These are phyloP conservation scores for Rallus limicola DNA, from an alignment of 2,113 vertebrate genomes.

Conservation along the genomic window DNA sequence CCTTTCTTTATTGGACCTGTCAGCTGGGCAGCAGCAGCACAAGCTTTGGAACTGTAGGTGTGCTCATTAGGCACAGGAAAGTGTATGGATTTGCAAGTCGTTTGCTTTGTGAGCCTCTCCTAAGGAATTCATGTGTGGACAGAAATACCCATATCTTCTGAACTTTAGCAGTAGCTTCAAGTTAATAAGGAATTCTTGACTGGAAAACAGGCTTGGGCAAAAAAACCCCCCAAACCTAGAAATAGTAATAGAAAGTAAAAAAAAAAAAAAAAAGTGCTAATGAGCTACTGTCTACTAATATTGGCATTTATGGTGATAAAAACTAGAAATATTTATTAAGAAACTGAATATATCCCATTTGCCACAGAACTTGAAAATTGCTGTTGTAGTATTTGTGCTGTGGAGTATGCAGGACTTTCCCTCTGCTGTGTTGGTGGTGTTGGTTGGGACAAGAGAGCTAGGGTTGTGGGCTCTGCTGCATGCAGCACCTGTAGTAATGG, in stretches of 20 bases:
- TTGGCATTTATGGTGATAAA: not conserved
- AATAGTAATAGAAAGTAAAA: not conserved
- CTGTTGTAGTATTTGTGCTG: not conserved
- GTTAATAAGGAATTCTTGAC: not conserved
- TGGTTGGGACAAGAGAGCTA: not conserved
- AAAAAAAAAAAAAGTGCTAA: not conserved
- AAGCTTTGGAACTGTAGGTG: not conserved
- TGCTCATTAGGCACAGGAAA: not conserved
- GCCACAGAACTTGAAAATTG: not conserved
- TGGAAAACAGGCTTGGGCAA: not conserved
- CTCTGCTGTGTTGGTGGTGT: not conserved
- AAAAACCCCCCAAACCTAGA: not conserved
- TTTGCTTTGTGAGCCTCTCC: not conserved
- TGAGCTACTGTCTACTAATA: not conserved
- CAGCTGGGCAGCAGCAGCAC: not conserved
- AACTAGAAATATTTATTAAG: not conserved
- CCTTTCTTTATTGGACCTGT: not conserved
- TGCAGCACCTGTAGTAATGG: not conserved
- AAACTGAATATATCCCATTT: fast-evolving
- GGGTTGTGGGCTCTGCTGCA: not conserved
- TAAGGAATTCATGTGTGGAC: not conserved
- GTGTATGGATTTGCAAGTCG: fast-evolving
- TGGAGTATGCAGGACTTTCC: not conserved
- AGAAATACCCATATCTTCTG: not conserved
- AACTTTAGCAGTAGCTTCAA: not conserved